Conservation (phyloP, 2,888 invertebrate genomes). For the Polylopha cassiicola region DNA sequence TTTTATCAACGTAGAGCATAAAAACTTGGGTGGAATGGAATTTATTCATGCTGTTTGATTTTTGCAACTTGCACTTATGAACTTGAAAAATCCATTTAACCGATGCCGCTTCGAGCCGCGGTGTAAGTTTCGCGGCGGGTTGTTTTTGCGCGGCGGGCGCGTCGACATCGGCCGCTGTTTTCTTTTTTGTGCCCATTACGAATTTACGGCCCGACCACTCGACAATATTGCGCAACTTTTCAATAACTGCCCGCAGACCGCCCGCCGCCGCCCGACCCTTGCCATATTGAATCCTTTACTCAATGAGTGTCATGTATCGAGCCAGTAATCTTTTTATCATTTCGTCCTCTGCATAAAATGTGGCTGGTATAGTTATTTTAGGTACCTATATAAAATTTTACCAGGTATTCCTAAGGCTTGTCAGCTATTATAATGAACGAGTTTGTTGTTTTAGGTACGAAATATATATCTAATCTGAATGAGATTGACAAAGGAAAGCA, state of each 20-base stretch:
- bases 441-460: slow-evolving; percentile 75
- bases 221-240: slow-evolving; percentile 77
- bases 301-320: slow-evolving; percentile 47
- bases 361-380: too few species aligned
- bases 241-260: slow-evolving; percentile 68
- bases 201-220: slow-evolving; percentile 72
- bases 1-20: too few species aligned
- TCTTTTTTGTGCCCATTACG: slow-evolving; percentile 75
- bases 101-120: slow-evolving; percentile 39
- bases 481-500: slow-evolving; percentile 89
- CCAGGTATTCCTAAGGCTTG: too few species aligned
- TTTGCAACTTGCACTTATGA: slow-evolving; percentile 29
- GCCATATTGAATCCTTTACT: slow-evolving; percentile 69
- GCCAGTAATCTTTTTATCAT: slow-evolving; percentile 23
- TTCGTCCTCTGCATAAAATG: neutral
- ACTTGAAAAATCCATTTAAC: slow-evolving; percentile 66
- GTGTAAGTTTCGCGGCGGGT: slow-evolving; percentile 55
- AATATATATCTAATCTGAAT: slow-evolving; percentile 85
- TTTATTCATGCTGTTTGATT: slow-evolving; percentile 15
- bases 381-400: too few species aligned
- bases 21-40: too few species aligned
- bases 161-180: slow-evolving; percentile 54
- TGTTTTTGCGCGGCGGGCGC: slow-evolving; percentile 59
- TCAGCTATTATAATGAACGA: too few species aligned
- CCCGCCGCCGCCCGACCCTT: slow-evolving; percentile 47